A percentile compares a stretch with the other conserved stretches of the same genome.
Evolutionary conservation across 2,888 invertebrate species (phyloP).

Genomic region (Diaperis boleti): DNA sequence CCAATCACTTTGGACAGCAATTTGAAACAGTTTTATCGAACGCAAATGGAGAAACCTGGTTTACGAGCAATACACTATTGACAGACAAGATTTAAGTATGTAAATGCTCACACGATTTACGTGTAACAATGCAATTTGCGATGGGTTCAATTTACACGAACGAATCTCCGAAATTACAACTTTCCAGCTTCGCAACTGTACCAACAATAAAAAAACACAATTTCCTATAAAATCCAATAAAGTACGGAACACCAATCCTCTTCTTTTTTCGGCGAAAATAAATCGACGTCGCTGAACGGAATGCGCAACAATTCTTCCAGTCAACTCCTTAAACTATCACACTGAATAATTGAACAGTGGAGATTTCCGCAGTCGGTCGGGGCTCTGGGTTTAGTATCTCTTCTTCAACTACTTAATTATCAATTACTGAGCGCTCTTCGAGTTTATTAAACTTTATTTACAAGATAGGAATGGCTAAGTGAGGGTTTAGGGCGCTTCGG

Average conservation of each 20-base stretch:
- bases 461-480: conserved; percentile 37
- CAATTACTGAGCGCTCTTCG: conserved; percentile 47
- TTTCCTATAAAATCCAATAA: conserved; percentile 34
- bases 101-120: conserved; percentile 32
- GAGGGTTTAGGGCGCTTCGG: conserved; percentile 37
- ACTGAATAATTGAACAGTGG: conserved; percentile 48
- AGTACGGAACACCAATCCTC: conserved; percentile 16
- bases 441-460: conserved; percentile 50
- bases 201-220: conserved; percentile 27
- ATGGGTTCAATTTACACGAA: conserved; percentile 31
- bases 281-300: conserved; percentile 45
- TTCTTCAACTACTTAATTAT: conserved; percentile 50
- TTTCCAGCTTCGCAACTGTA: conserved; percentile 36
- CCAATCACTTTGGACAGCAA: conserved; percentile 9
- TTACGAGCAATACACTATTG: conserved; percentile 26
- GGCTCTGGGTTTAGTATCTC: conserved; percentile 34
- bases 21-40: conserved; percentile 24
- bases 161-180: conserved; percentile 38
- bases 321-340: conserved; percentile 44
- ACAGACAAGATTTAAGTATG: conserved; percentile 38
- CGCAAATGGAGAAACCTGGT: conserved; percentile 32
- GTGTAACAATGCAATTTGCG: conserved; percentile 36
- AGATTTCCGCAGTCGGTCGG: conserved; percentile 20
- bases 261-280: conserved; percentile 41
- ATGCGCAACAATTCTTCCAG: conserved; percentile 39